Percentiles rank a stretch among this genome's conserved stretches.
Evolutionary conservation across 2,888 invertebrate genomes (phyloP).

Genomic region (Mimachlamys varia): DNA sequence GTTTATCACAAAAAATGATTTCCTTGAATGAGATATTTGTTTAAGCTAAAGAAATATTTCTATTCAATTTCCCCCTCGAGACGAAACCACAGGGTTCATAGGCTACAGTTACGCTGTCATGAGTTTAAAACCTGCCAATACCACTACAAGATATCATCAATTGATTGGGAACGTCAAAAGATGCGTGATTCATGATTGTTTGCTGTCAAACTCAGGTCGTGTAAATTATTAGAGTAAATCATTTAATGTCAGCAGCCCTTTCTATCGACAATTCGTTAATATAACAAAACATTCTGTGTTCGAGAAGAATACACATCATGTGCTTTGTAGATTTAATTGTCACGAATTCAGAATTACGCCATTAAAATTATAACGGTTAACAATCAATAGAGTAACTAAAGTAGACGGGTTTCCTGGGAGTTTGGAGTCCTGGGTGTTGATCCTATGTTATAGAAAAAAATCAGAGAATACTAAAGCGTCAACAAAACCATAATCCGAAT

Average conservation of each 20-base stretch:
- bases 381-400: not conserved
- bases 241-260: not conserved
- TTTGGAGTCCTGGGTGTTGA: no score
- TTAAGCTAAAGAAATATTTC: not conserved
- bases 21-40: not conserved
- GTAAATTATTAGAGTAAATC: not conserved
- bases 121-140: not conserved
- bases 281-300: not conserved
- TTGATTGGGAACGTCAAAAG: not conserved
- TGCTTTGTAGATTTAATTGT: not conserved
- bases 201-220: not conserved
- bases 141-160: not conserved
- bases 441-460: no score
- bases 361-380: not conserved
- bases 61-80: not conserved
- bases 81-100: not conserved
- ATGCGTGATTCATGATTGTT: not conserved
- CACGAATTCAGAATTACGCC: not conserved
- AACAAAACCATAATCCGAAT: no score
- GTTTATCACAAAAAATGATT: not conserved
- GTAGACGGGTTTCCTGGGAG: not conserved
- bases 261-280: not conserved
- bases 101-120: not conserved
- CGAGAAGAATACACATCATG: not conserved
- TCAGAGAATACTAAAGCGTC: no score